Conservation (phyloP, 2,113 vertebrate genomes). For the Leptodactylus fuscus region DNA sequence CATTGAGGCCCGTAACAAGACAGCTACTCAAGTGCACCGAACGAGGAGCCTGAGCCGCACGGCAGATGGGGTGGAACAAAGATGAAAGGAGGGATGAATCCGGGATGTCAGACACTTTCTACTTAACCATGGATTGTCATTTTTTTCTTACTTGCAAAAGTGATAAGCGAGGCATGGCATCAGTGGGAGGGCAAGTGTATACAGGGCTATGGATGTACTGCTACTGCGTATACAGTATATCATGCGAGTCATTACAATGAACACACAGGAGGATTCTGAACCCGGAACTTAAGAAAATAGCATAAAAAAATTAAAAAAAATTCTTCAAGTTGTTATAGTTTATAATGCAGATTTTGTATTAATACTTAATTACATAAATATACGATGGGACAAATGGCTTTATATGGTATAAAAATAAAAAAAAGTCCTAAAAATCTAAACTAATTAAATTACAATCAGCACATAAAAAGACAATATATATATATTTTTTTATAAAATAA, state of each 20-base stretch:
- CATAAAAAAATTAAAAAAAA: no score
- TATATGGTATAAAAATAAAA: no score
- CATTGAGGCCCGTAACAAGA: slow-evolving; percentile 47
- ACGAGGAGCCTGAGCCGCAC: not conserved
- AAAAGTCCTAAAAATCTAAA: no score
- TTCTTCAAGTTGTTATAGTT: no score
- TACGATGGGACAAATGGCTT: no score
- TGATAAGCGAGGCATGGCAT: not conserved
- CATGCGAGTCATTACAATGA: not conserved
- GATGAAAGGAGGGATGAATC: not conserved
- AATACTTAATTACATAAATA: no score
- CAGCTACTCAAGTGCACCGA: slow-evolving; percentile 49
- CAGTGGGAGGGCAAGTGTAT: not conserved
- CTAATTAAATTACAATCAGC: no score
- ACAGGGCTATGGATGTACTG: not conserved
- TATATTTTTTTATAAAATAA: no score
- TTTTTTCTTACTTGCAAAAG: not conserved
- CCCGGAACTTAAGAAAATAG: no score
- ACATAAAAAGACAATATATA: no score
- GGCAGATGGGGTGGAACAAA: slow-evolving; percentile 47
- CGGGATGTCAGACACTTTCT: slow-evolving; percentile 18
- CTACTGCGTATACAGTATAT: no score
- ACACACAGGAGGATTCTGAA: not conserved
- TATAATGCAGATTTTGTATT: no score
- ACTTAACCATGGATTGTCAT: not conserved